Base-by-base conservation (phyloP, 2,797 vertebrate species). In the Clarias platycephalus region DNA sequence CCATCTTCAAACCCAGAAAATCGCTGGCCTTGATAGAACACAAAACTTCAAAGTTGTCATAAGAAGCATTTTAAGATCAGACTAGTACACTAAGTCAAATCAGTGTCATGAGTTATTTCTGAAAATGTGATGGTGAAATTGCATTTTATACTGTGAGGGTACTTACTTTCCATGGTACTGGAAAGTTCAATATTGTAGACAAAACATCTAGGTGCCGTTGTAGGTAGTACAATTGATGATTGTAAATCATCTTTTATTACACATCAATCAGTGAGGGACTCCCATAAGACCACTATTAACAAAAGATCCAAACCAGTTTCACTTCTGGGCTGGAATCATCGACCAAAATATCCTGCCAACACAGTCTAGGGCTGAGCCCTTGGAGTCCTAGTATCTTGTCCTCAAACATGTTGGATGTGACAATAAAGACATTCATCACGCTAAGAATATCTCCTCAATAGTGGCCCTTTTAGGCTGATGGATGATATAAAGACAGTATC, bases 1-100 rank as follows among this genome's bases (percentile, higher is more conserved):
- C 71, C 64, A 79, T 86, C 83, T 83, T 80, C 80, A 81, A 87
- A 84, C 83, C 80, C 62, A 74, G 80, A 86, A 84, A 87, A 84
- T 81, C 44, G 64, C 58, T 87, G 81, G 81, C 80, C 74, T 83
- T 83, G 86, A 86, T 78, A 83, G 67, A 86, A 81, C 83, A 67
- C 34, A 67, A 60, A 86, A 87, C 81, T 88, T 76, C 80, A 70
- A 58, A 85, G 81, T 49, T 83, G 74, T 82, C 63, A 81, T 9
- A 22, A 71, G 68, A 40, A 87, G 68, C 40, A 80, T 40, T 67
- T 82, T 68, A 71, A 82, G 8, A 49, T 83, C 31, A 34, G 34
- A 80, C 77, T 78, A 53, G 77, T 37, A 82, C 20, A 75, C 7
- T 75, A 22, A 26, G 20, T 63, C 13, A 13, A 18, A 58, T 76